Base-by-base conservation (phyloP, 2,888 invertebrate species). In the Dicycla oo region DNA sequence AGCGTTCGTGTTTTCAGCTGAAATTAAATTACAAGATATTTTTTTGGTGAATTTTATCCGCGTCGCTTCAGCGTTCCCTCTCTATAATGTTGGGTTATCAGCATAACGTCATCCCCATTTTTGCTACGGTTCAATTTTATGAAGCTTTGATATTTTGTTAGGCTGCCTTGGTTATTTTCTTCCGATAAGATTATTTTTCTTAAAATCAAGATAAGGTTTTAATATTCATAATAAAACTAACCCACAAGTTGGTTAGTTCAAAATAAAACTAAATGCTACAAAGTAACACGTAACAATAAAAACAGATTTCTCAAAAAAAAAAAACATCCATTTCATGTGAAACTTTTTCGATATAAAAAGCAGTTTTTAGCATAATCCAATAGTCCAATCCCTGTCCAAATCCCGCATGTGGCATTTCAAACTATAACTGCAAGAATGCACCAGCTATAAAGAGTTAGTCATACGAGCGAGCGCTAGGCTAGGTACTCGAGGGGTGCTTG, bases 1-100 rank as follows among this genome's bases (percentile, higher is more conserved):
- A 89, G 88, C 86, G 76, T 82, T 87, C 86, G 80, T 86, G 80
- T 88, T 88, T 88, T 88, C 72, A 64, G 67, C 74, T 78, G 71
- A 87, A 88, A 88, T 89, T 87, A 86, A 88, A 88, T 85, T 83
- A 78, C 75, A 76, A 75, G 67, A 70, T 78, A 73, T 87, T 84
- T 86, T 77, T 62, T 85, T 83, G 63, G 71, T 13, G 65, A 69
- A 80, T 84, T 76, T 80, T 75, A 81, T 83, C 69, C 47, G 57
- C 61, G 71, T 72, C 71, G 54, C 62, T 61, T 76, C 20, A 43
- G 49, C 51, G 54, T 72, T 60, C 56, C 60, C 68, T 26, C 23
- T 58, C 69, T 72, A 60, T 78, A 81, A 81, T 81, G 78, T 78
- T 62, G 47, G 61, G 71, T 74, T 81, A 76, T 82, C 73, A 71